These are phyloP conservation scores for Puffinus mauretanicus DNA, from an alignment of 2,113 vertebrate species.

Conservation along the genomic window DNA sequence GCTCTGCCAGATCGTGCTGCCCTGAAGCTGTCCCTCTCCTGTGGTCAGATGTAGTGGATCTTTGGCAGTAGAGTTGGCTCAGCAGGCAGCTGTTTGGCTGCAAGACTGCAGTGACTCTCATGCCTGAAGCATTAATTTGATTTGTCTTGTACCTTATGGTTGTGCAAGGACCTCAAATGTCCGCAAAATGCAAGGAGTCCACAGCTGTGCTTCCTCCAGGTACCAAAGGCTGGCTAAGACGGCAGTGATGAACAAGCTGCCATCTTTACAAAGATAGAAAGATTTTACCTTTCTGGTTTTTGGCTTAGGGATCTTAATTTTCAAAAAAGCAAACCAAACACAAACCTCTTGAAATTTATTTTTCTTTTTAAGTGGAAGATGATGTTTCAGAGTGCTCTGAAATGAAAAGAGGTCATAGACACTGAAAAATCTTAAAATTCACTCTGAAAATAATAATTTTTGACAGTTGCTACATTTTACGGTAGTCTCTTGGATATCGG, in stretches of 20 bases:
- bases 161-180: background rate
- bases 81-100: constrained; percentile 3
- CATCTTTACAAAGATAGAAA: background rate
- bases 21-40: constrained; percentile 32
- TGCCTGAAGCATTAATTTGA: background rate
- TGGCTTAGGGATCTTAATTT: background rate
- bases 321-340: background rate
- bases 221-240: background rate
- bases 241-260: background rate
- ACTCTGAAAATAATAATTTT: background rate
- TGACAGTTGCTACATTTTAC: background rate
- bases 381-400: background rate
- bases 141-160: background rate
- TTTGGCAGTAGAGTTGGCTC: background rate
- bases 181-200: background rate
- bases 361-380: background rate
- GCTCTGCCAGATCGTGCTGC: constrained; percentile 21
- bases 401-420: background rate
- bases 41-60: background rate
- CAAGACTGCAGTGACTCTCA: background rate
- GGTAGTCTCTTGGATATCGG: background rate
- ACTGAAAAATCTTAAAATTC: background rate
- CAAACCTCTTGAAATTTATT: background rate
- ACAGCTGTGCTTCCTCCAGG: background rate
- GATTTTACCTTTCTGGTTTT: background rate